Evolutionary conservation across 2,113 vertebrate species (phyloP).

Genomic region (Pseudopodoces humilis): DNA sequence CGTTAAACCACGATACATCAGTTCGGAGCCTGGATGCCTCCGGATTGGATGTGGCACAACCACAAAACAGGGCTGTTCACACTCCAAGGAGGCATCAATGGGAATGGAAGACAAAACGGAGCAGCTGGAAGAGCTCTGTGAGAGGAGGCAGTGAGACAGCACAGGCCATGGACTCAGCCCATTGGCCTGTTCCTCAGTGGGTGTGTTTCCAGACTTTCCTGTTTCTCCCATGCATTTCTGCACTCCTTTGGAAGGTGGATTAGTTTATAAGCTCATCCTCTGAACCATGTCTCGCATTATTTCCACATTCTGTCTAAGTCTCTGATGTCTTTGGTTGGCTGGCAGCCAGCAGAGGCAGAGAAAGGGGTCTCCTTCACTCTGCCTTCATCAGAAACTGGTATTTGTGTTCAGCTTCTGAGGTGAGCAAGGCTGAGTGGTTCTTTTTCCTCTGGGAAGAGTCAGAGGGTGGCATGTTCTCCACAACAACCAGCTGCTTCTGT

Average conservation of each 20-base stretch:
- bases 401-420: neutral
- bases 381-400: neutral
- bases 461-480: neutral
- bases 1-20: fast-evolving
- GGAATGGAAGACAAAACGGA: neutral
- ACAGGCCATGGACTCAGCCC: neutral
- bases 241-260: neutral
- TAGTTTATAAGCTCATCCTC: neutral
- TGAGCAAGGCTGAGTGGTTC: neutral
- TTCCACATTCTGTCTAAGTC: neutral
- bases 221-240: neutral
- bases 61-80: neutral
- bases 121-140: neutral
- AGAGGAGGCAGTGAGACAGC: neutral
- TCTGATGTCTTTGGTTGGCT: neutral
- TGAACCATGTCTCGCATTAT: neutral
- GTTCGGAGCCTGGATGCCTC: neutral
- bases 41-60: fast-evolving
- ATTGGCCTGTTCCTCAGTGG: neutral
- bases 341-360: neutral
- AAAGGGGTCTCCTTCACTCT: neutral
- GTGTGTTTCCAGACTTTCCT: neutral
- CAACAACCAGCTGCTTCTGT: neutral
- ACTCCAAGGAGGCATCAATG: neutral
- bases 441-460: neutral